phyloP scores from a whole-genome alignment of 2,888 invertebrate genomes.

The Leptinotarsa rubiginosa region DNA sequence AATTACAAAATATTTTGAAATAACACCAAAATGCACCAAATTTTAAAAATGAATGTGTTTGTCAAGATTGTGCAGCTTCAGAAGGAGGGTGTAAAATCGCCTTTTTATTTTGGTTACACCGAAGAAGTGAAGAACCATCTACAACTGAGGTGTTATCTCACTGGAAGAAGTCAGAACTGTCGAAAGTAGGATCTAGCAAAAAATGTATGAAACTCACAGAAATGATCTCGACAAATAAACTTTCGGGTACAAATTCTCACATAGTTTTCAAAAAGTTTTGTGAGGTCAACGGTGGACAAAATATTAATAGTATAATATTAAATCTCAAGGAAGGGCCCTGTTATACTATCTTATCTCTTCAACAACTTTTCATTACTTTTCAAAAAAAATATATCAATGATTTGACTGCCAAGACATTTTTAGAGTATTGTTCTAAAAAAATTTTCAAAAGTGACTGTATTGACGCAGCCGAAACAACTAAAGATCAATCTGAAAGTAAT shows the following conservation, averaged over 20 bases:
- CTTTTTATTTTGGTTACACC: slow-evolving; percentile 46
- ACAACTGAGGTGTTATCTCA: slow-evolving; percentile 29
- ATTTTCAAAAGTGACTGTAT: slow-evolving; percentile 14
- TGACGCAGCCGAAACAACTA: slow-evolving; percentile 7
- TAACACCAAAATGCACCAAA: neutral
- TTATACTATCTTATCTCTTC: slow-evolving; percentile 6
- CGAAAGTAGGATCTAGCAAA: slow-evolving; percentile 14
- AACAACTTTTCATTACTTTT: slow-evolving; percentile 8
- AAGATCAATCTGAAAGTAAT: slow-evolving; percentile 15
- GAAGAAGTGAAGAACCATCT: slow-evolving; percentile 45
- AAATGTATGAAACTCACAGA: slow-evolving; percentile 1
- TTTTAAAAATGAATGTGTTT: slow-evolving; percentile 24
- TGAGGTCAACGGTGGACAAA: slow-evolving; percentile 2
- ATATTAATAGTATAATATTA: slow-evolving; percentile 4
- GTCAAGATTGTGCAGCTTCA: slow-evolving; percentile 46
- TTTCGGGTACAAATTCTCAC: neutral
- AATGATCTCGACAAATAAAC: slow-evolving; percentile 1
- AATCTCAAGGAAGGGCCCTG: neutral
- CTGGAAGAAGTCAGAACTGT: slow-evolving; percentile 26
- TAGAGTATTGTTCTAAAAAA: neutral
- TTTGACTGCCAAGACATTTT: slow-evolving; percentile 17
- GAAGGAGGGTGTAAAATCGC: slow-evolving; percentile 46
- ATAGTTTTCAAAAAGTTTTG: neutral
- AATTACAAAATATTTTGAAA: slow-evolving; percentile 7
- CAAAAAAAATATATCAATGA: slow-evolving; percentile 13